Evolutionary conservation across 2,113 vertebrate genomes (phyloP), one percentile per base, ranked within the genome.

Genomic region (Cathartes aura): DNA sequence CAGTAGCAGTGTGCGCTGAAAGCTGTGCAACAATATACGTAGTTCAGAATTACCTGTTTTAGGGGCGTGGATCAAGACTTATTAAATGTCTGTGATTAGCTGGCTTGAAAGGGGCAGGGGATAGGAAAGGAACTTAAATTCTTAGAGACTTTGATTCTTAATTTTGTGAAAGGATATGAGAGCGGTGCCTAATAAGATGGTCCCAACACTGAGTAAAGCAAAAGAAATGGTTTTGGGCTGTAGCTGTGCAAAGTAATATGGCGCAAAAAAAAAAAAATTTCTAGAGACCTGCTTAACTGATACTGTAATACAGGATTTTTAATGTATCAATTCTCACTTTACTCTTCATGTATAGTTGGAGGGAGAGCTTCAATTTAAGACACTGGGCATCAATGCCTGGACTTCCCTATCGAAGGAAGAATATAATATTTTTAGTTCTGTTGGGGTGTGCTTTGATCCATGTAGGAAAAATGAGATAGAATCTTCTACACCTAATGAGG

Each of bases 341-440:
- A 5, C 3, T 42, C 2, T 52, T 81, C 7, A 6, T 0, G 2
- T 26, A 3, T 2, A 19, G 59, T 48, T 75, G 47, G 26, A 67
- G 22, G 12, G 30, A 47, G 32, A 60, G 20, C 32, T 90, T 93
- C 27, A 23, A 2, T 21, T 73, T 11, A 89, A 73, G 29, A 13
- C 70, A 38, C 38, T 8, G 38, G 38, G 38, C 38, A 38, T 38
- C 38, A 68, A 5, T 73, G 24, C 23, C 38, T 40, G 8, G 15
- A 42, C 75, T 76, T 81, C 4, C 2, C 1, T 26, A 20, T 30
- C 1, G 1, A 70, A 84, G 29, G 43, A 81, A 84, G 40, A 40
- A 4, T 45, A 7, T 23, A 47, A 1, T 70, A 22, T 50, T 73
- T 91, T 47, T 60, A 43, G 12, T 75, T 89, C 24, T 81, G 2